phyloP scores from a whole-genome alignment of 2,797 vertebrate genomes.

The Clarias pachynema region DNA sequence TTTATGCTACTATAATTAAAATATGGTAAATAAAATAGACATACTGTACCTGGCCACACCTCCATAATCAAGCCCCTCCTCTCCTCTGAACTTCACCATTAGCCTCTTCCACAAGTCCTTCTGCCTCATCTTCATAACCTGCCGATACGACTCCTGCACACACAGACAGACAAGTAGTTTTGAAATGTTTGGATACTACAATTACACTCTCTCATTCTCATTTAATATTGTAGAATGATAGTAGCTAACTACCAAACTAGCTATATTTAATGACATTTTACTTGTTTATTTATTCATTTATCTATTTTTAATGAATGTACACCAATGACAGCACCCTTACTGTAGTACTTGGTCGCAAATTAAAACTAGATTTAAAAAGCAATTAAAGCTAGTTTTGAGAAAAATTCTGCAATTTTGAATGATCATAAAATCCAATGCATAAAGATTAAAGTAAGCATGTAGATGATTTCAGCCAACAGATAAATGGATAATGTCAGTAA shows the following conservation, averaged over 20 bases:
- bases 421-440: not conserved
- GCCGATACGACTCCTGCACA: slow-evolving; percentile 91
- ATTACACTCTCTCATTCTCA: not conserved
- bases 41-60: slow-evolving; percentile 90
- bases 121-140: slow-evolving; percentile 99
- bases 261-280: not conserved
- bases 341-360: not conserved
- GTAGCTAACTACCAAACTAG: not conserved
- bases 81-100: slow-evolving; percentile 98
- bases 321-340: not conserved
- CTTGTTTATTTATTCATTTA: not conserved
- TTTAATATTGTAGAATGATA: not conserved
- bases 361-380: not conserved
- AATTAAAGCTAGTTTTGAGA: not conserved
- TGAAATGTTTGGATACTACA: not conserved
- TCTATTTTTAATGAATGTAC: not conserved
- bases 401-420: not conserved
- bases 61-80: slow-evolving; percentile 96
- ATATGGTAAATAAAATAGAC: not conserved
- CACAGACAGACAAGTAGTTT: not conserved
- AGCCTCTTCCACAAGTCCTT: slow-evolving; percentile 97
- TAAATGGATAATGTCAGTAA: not conserved
- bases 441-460: not conserved
- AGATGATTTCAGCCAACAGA: not conserved
- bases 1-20: not conserved